Conservation (phyloP, 1,140 invertebrate genomes). For the Eriocheir sinensis region DNA sequence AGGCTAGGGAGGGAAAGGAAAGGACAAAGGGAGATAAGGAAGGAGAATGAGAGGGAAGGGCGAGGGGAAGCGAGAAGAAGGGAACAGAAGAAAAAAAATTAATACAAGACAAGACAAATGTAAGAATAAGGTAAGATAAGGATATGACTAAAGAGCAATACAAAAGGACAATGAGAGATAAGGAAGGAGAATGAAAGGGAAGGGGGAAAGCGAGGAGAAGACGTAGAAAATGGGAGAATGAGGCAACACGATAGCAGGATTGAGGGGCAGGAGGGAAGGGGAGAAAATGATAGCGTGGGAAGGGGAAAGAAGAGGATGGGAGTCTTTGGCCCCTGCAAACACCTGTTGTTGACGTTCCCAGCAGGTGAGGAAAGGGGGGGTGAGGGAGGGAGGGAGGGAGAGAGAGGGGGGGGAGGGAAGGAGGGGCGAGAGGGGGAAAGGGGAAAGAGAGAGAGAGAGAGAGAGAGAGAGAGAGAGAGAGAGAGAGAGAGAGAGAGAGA, state of each 20-base stretch:
- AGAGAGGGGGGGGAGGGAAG: not conserved
- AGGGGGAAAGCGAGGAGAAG: too few relatives aligned
- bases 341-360: not conserved
- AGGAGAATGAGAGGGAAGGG: not conserved
- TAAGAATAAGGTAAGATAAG: not conserved
- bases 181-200: not conserved
- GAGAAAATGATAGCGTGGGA: not conserved
- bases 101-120: not conserved
- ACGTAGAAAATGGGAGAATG: too few relatives aligned
- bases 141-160: not conserved
- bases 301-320: not conserved
- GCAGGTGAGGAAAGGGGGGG: not conserved
- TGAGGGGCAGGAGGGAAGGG: too few relatives aligned
- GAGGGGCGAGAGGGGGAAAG: not conserved
- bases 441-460: not conserved
- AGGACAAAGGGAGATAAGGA: not conserved
- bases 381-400: not conserved
- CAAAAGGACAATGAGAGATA: not conserved
- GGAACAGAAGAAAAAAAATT: not conserved
- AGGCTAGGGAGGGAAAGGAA: not conserved
- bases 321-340: not conserved
- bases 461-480: slow-evolving; percentile 3
- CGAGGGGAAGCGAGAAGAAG: not conserved
- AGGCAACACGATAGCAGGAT: too few relatives aligned
- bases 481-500: not conserved